Base-by-base conservation (phyloP, 2,113 vertebrate species). In the Chunga burmeisteri region DNA sequence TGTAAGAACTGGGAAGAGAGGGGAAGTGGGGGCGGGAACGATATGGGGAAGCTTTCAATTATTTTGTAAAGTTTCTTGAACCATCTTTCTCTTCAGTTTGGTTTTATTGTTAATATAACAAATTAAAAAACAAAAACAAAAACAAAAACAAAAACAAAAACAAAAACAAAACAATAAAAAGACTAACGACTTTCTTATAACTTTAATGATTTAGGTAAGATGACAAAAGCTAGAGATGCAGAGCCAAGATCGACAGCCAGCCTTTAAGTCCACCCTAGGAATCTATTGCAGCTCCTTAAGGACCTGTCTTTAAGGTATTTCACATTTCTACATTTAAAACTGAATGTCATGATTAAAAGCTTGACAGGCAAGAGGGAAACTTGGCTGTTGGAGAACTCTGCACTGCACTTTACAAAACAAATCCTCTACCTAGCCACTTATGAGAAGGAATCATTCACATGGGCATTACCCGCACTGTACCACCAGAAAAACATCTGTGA, bases 401-500 rank as follows among this genome's bases (percentile, higher is more conserved):
- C 71, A 58, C 47, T 56, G 34, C 50, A 40, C 16, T 86, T 87
- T 72, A 63, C 10, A 72, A 94, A 86, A 93, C 15, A 70, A n/a
- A 65, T 68, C 40, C 72, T 93, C 50, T 87, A 94, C 71, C 84
- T 65, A 72, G 38, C 59, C 66, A 79, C 66, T 88, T 80, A 71
- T 7, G 30, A 86, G 59, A 95, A 97, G 58, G 83, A 95, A 95
- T 94, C 92, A 77, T 84, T 97, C 97, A 96, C 88, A 86, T 82
- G 86, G 81, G 73, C 86, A 96, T 96, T 96, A 97, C 95, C 95
- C 97, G 82, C 72, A 65, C 88, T 71, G 62, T 91, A 93, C 44
- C 88, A 94, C 86, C 93, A 95, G 91, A 96, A 97, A 97, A 98
- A 96, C 92, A 98, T 92, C 97, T 98, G 95, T 96, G 97, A 96